Conservation (phyloP, 2,888 invertebrate genomes). For the Mythimna lalbum region DNA sequence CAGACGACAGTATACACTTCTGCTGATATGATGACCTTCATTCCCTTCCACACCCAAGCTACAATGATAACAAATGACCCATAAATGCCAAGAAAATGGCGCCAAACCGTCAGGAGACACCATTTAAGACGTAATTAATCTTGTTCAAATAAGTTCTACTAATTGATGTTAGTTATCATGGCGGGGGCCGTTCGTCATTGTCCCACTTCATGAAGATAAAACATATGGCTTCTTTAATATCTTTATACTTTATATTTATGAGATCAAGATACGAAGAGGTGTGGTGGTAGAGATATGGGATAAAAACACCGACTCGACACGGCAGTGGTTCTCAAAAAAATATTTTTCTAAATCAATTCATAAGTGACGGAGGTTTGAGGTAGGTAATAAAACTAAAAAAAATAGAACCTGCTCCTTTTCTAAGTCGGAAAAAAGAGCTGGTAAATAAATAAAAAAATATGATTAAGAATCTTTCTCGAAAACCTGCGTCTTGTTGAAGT, state of each 20-base stretch:
- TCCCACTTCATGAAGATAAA: slow-evolving; percentile 42
- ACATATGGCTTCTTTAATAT: slow-evolving; percentile 9
- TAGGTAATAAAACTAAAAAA: no score
- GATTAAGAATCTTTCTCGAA: no score
- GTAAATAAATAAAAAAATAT: not conserved
- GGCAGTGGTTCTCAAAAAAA: slow-evolving; percentile 3
- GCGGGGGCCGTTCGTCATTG: slow-evolving; percentile 39
- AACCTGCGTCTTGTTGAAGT: no score
- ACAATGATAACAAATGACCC: not conserved
- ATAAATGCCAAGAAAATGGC: slow-evolving; percentile 1
- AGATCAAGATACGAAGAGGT: slow-evolving; percentile 24
- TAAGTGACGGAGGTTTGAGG: no score
- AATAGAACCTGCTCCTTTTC: no score
- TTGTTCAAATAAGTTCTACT: slow-evolving; percentile 44
- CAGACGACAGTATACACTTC: no score
- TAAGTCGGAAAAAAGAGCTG: not conserved
- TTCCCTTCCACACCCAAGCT: not conserved
- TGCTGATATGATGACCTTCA: not conserved
- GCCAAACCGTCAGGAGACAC: slow-evolving; percentile 8
- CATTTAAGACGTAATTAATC: slow-evolving; percentile 48
- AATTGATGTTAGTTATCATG: slow-evolving; percentile 40
- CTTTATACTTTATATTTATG: slow-evolving; percentile 38
- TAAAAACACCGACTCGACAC: not conserved
- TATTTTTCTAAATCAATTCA: no score
- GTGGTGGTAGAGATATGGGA: slow-evolving; percentile 18